phyloP scores from a whole-genome alignment of 2,797 vertebrate genomes.

The Enteromius anoplus region DNA sequence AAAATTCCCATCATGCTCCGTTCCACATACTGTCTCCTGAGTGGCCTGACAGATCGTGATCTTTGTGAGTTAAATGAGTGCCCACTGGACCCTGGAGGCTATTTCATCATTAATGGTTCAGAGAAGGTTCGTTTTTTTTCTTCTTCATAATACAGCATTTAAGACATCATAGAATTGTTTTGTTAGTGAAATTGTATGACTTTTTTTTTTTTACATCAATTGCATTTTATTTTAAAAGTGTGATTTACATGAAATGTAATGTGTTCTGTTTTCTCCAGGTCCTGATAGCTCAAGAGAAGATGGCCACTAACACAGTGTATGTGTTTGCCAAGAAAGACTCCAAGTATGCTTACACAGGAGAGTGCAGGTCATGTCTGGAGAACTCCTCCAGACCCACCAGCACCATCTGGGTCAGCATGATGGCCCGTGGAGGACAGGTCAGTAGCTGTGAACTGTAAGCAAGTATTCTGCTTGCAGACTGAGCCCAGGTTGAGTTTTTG shows the following conservation, averaged over 20 bases:
- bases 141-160: background rate
- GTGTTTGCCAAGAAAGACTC: conserved; percentile 99
- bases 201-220: background rate
- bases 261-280: conserved; percentile 76
- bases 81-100: conserved; percentile 95
- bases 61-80: conserved; percentile 98
- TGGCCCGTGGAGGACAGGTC: conserved; percentile 98
- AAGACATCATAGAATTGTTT: background rate
- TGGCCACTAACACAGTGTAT: conserved; percentile 99
- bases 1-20: conserved; percentile 99
- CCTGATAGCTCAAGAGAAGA: conserved; percentile 98
- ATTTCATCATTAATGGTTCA: conserved; percentile 99
- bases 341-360: conserved; percentile 96
- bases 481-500: background rate
- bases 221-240: background rate
- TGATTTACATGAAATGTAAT: background rate
- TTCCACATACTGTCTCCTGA: conserved; percentile 95
- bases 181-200: background rate
- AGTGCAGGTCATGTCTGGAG: conserved; percentile 96
- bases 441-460: conserved; percentile 17
- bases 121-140: conserved; percentile 82
- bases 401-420: conserved; percentile 99
- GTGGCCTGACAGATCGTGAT: conserved; percentile 93
- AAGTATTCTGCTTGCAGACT: background rate
- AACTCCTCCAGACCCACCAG: conserved; percentile 98